phyloP scores from a whole-genome alignment of 2,113 vertebrate species.

The Panthera uncia region DNA sequence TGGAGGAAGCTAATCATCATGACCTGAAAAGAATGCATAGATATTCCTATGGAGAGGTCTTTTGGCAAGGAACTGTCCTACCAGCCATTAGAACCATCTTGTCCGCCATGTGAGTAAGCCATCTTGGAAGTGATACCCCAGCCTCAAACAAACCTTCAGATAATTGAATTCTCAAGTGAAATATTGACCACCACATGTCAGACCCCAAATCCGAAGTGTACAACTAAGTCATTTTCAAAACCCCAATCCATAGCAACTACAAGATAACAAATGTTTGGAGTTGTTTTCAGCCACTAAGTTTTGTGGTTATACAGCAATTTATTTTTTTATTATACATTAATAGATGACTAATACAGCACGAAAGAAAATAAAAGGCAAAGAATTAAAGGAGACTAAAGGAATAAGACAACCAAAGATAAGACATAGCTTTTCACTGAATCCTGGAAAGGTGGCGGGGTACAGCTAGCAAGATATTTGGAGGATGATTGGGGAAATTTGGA shows the following conservation, averaged over 20 bases:
- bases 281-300: not conserved
- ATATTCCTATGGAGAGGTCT: not conserved
- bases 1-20: not conserved
- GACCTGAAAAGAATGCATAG: not conserved
- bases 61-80: not conserved
- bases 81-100: not conserved
- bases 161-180: not conserved
- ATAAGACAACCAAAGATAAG: not conserved
- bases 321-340: not conserved
- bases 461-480: not conserved
- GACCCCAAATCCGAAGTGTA: not conserved
- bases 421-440: not conserved
- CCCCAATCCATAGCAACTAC: not conserved
- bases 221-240: not conserved
- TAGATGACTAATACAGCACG: not conserved
- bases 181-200: not conserved
- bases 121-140: not conserved
- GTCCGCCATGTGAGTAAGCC: not conserved
- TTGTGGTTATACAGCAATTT: not conserved
- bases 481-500: not conserved
- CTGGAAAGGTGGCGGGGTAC: rapidly evolving
- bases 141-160: not conserved
- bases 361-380: not conserved
- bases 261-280: not conserved
- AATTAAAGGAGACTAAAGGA: not conserved